Conservation (phyloP, 2,888 invertebrate species). For the Aquatica leii region DNA sequence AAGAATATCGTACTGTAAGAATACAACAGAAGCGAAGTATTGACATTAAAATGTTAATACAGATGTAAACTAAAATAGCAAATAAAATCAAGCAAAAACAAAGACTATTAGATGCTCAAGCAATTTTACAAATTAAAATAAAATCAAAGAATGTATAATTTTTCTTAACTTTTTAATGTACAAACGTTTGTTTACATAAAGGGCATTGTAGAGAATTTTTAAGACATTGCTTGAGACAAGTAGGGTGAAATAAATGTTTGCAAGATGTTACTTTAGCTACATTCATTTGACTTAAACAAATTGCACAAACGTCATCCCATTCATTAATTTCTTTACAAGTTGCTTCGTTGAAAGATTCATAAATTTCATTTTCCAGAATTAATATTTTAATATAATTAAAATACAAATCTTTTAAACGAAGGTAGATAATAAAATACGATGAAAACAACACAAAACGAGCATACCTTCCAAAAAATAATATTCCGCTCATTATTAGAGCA, state of each 20-base stretch:
- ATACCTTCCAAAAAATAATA: constrained; percentile 41
- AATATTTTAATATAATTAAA: constrained; percentile 53
- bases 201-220: constrained; percentile 76
- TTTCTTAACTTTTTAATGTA: constrained; percentile 36
- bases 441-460: constrained; percentile 49
- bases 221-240: constrained; percentile 76
- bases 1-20: too few species aligned
- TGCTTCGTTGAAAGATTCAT: constrained; percentile 62
- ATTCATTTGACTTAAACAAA: constrained; percentile 75
- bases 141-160: too few species aligned
- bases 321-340: constrained; percentile 70
- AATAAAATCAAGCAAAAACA: too few species aligned
- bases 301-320: constrained; percentile 80
- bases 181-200: constrained; percentile 69
- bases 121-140: too few species aligned
- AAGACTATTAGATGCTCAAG: too few species aligned
- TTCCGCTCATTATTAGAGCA: constrained; percentile 40
- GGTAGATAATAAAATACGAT: constrained; percentile 55
- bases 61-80: too few species aligned
- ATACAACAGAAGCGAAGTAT: too few species aligned
- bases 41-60: too few species aligned
- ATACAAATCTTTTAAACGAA: constrained; percentile 54
- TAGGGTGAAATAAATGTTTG: constrained; percentile 80
- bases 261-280: constrained; percentile 80
- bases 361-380: constrained; percentile 51